phyloP scores from a whole-genome alignment of 2,797 vertebrate species.

The Sebastes dallii region DNA sequence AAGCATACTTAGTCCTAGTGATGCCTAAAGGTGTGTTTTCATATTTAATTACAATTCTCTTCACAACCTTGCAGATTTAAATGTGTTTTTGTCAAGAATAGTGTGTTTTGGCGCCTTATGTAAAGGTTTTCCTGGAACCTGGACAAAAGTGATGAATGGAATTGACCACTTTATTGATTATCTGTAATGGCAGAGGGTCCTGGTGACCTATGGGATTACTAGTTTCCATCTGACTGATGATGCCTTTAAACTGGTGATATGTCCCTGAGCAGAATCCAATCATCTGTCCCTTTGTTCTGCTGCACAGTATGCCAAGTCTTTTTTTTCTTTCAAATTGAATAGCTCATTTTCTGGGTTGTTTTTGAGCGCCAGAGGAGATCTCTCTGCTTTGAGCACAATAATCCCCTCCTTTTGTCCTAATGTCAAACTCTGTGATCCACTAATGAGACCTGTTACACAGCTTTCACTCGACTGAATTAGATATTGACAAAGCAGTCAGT shows the following conservation, averaged over 20 bases:
- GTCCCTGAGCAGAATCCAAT: conserved; percentile 16
- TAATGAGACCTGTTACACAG: conserved; percentile 13
- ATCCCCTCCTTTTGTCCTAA: conserved; percentile 14
- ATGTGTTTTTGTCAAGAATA: not conserved
- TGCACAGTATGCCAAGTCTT: not conserved
- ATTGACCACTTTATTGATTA: conserved; percentile 34
- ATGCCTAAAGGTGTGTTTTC: not conserved
- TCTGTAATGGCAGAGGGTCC: not conserved
- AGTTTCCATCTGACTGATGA: conserved; percentile 15
- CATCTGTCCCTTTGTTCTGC: conserved; percentile 19
- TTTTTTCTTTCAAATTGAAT: conserved; percentile 7
- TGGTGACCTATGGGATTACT: conserved; percentile 10
- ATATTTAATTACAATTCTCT: not conserved
- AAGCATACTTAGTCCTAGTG: not conserved
- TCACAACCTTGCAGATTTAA: not conserved
- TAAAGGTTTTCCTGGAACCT: not conserved
- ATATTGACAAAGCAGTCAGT: conserved; percentile 42
- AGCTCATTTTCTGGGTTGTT: not conserved
- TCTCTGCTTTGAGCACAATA: not conserved
- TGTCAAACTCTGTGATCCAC: conserved; percentile 2
- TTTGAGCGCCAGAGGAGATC: not conserved
- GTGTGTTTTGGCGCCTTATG: not conserved
- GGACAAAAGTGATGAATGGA: conserved; percentile 9
- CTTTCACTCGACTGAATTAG: conserved; percentile 5
- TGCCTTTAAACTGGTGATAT: not conserved